Base-by-base conservation (phyloP, 2,888 invertebrate species). In the Ochropleura plecta region DNA sequence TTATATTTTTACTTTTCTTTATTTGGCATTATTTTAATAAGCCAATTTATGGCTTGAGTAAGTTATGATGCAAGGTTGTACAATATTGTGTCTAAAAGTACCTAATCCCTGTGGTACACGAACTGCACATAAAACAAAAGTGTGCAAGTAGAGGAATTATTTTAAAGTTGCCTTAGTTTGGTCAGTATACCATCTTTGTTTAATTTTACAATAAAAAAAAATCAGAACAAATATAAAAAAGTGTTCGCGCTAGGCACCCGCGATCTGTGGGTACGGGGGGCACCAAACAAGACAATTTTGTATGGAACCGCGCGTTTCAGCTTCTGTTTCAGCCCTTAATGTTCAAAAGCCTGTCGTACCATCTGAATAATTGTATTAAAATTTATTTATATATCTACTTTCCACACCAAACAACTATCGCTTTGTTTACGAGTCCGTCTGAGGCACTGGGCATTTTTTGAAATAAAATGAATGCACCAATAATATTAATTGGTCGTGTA, bases 401-500 rank as follows among this genome's bases (percentile, higher is more conserved):
- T 46, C 12, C 12, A 62, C 44, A 44, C n/a, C 44, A 44, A n/a
- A 7, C 7, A n/a, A 30, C 14, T 4, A 48, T 48, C 20, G 0
- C 10, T 70, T 49, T 49, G 4, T 8, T 0, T n/a, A 46, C n/a
- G 5, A 4, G 8, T 64, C 9, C 16, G 16, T 20, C 55, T 55
- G 12, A 12, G 20, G 55, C 16, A 10, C 7, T 20, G 5, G 5
- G 20, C 42, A 16, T 10, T 6, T 67, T n/a, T 67, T 67, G n/a
- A 9, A 9, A 55, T 16, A 20, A 16, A 20, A 20, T 42, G 16
- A 20, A 20, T 20, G 12, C 20, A 12, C 10, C 5, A 20, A 20
- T 55, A 55, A 55, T 8, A 59, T 59, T 40, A 5, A 40, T 71
- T 63, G 5, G 0, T 30, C 57, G 14, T 30, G 18, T 48, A 96